Evolutionary conservation across 1,140 invertebrate species (phyloP), one percentile per base, ranked within the genome.

Genomic region (Drosophila varians): DNA sequence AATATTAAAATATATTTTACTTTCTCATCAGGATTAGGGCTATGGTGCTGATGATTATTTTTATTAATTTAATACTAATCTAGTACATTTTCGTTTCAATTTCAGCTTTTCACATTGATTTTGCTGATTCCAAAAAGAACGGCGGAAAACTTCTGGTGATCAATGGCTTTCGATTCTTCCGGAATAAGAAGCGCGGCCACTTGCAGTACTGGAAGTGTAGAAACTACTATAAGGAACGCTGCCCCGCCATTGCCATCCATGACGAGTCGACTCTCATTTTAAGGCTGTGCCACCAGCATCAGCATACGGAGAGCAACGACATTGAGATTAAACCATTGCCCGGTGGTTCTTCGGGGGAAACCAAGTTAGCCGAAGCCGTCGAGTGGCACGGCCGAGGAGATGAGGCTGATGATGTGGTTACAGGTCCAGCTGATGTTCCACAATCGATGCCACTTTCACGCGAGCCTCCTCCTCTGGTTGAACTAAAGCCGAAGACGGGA

Each of bases 131-230:
- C 0, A 91, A 91, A 34, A 91, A 91, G 47, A 91, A 90, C 23
- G 90, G 90, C 21, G 90, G 90, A 40, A 91, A 91, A 57, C 34
- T 91, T 21, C 68, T 91, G 43, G 90, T 91, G 1, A 87, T 91
- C n/a, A 91, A 91, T 82, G 90, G 90, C 4, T 91, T 90, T 28
- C 80, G 89, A 1, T 91, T 91, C 52, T 91, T 91, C 38, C 71
- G 90, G 4, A 91, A 91, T 54, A 90, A 90, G 65, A 91, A 91
- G 16, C 88, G 90, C 8, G 90, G 89, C 0, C 75, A 86, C 3
- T 56, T 88, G 42, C 90, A 91, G 49, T 91, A 91, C 49, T 91
- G 90, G 90, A 91, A 91, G 48, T 91, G 90, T 40, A 88, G 90
- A 7, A 89, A 91, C 49, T 91, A 91, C 62, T 91, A 91, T 26